A percentile compares a stretch with the other conserved stretches of the same genome.
Conservation (phyloP, 64 coral and sea anemone genomes). For the Dendronephthya gigantea region DNA sequence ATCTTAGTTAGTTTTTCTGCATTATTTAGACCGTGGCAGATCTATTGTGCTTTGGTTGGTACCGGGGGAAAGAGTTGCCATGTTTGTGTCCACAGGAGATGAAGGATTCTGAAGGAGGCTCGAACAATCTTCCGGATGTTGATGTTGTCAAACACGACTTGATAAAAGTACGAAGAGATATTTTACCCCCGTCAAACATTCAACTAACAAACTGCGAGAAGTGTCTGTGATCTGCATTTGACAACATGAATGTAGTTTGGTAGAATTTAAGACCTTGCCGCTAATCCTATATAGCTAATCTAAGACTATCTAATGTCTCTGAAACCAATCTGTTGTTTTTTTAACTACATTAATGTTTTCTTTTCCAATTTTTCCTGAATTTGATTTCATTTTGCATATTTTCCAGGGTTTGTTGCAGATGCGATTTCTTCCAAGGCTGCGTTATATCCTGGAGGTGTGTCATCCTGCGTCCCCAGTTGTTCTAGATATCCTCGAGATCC, state of each 20-base stretch:
- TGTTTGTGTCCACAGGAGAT: conserved; percentile 27
- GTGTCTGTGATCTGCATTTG: no score
- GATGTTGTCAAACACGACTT: conserved; percentile 70
- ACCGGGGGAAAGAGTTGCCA: conserved; percentile 55
- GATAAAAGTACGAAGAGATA: conserved; percentile 52
- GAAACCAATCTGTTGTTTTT: no score
- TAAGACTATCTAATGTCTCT: no score
- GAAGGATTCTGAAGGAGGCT: conserved; percentile 28
- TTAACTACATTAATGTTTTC: no score
- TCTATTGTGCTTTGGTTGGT: conserved; percentile 43
- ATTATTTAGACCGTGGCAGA: conserved; percentile 25
- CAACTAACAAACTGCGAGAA: no score
- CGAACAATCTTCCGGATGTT: conserved; percentile 46
- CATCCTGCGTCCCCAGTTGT: conserved; percentile 47
- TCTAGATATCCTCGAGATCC: conserved; percentile 45
- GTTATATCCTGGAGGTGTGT: conserved; percentile 81
- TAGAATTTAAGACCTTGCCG: no score
- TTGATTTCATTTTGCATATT: neutral
- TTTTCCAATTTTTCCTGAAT: neutral
- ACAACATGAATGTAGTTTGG: no score
- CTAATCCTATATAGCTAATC: no score
- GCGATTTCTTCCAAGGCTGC: conserved; percentile 64
- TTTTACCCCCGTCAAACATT: no score
- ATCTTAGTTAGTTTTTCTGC: no score
- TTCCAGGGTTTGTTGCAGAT: conserved; percentile 74